Evolutionary conservation across 1,140 invertebrate species (phyloP), one percentile per base, ranked within the genome.

Genomic region (Teleopsis dalmanni): DNA sequence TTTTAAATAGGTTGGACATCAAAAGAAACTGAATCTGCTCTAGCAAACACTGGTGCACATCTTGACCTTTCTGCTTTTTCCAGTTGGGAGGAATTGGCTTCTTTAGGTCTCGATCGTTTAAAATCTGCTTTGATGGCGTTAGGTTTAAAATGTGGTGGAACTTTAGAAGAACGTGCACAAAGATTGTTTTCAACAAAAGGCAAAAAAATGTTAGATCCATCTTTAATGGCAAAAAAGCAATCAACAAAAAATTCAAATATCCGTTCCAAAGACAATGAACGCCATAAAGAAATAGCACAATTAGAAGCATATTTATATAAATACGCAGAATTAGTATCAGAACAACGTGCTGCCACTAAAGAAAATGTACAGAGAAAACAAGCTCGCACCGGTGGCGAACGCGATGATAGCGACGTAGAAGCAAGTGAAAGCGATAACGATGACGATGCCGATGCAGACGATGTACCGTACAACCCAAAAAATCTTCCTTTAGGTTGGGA

Each of bases 401-500:
- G 90, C 3, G 88, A 93, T 53, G 91, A 95, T 63, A 92, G 90
- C 14, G 93, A 95, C 64, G 90, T 85, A 23, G 92, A 97, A 58
- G 88, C 85, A 46, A 88, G 85, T 57, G 91, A 93, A 62, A 87
- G 80, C 13, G 88, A 90, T 34, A 91, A 91, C 51, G 88, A 91
- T 51, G 82, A 90, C 57, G 90, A 94, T 57, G 60, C 58, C 18
- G 92, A 95, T 54, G 88, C 91, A 38, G 88, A 93, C 67, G 90
- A 91, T 57, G 89, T 98, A 34, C 94, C 95, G 0, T 99, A 99
- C 71, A 99, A 99, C 77, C 97, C 97, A 0, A 99, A 99, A 75
- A 99, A 99, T 76, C 72, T 99, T 26, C 97, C 97, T 2, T 78
- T 99, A 0, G 97, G 96, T 6, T 99, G 96, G 96, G 97, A 99